phyloP scores from a whole-genome alignment of 2,797 vertebrate species.

The Neoniphon sammara region DNA sequence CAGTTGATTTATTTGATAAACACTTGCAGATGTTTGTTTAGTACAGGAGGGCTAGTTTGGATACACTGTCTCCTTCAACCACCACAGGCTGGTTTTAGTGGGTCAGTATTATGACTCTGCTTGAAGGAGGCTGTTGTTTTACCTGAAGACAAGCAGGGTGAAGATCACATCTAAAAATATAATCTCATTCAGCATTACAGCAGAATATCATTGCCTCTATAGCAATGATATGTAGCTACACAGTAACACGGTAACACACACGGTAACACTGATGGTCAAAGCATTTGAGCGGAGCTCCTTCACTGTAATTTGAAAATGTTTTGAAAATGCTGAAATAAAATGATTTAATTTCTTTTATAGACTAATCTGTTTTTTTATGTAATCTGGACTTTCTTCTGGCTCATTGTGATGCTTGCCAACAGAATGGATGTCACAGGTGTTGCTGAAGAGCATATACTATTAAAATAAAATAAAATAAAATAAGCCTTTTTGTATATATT shows the following conservation, averaged over 20 bases:
- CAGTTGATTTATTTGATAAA: slow-evolving; percentile 5
- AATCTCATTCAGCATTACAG: background rate
- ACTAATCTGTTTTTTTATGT: too few species aligned
- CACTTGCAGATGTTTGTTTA: background rate
- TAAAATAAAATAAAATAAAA: background rate
- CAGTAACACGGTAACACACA: too few species aligned
- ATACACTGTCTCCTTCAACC: background rate
- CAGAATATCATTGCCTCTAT: background rate
- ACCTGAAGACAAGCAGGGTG: background rate
- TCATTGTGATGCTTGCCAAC: background rate
- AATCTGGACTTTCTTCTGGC: background rate
- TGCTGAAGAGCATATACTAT: background rate
- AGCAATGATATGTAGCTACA: slow-evolving; percentile 4
- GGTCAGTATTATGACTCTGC: background rate
- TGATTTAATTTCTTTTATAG: slow-evolving; percentile 2
- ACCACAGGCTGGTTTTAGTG: too few species aligned
- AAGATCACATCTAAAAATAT: background rate
- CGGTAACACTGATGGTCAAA: slow-evolving; percentile 3
- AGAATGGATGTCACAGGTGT: background rate
- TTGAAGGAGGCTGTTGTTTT: background rate
- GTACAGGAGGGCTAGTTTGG: background rate
- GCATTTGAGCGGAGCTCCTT: background rate
- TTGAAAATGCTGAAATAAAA: slow-evolving; percentile 60
- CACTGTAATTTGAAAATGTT: slow-evolving; percentile 10
- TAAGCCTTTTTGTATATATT: background rate